phyloP scores from a whole-genome alignment of 2,113 vertebrate species.

The Grammomys surdaster region DNA sequence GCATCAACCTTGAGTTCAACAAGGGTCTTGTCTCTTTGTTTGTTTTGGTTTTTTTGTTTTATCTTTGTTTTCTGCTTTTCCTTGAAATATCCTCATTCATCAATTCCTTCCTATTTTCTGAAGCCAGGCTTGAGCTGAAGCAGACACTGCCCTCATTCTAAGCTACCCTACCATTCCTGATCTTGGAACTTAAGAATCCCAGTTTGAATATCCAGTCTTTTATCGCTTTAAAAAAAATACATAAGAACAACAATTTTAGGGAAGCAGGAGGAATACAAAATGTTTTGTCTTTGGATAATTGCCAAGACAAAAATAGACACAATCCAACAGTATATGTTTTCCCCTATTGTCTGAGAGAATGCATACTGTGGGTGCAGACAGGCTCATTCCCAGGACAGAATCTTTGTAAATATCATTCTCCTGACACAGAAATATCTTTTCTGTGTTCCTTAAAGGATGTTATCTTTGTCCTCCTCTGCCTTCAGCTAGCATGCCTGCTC shows the following conservation, averaged over 20 bases:
- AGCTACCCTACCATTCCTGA: not conserved
- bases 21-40: no score
- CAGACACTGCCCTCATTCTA: not conserved
- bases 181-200: not conserved
- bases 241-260: not conserved
- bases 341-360: not conserved
- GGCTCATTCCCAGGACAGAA: not conserved
- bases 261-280: not conserved
- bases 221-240: conserved; percentile 17
- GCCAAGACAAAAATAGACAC: conserved; percentile 1
- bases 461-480: not conserved
- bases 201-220: not conserved
- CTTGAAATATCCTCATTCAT: not conserved
- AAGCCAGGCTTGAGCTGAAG: not conserved
- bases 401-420: not conserved
- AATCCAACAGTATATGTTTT: not conserved
- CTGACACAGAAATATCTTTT: not conserved
- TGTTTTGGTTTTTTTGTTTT: not conserved
- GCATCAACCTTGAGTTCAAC: not conserved
- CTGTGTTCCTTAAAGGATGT: not conserved
- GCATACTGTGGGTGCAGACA: fast-evolving
- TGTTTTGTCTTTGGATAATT: not conserved
- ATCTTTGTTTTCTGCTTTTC: not conserved
- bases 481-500: not conserved
- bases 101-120: not conserved